Base-by-base conservation (phyloP, 1,140 invertebrate species). In the Metaphire vulgaris region DNA sequence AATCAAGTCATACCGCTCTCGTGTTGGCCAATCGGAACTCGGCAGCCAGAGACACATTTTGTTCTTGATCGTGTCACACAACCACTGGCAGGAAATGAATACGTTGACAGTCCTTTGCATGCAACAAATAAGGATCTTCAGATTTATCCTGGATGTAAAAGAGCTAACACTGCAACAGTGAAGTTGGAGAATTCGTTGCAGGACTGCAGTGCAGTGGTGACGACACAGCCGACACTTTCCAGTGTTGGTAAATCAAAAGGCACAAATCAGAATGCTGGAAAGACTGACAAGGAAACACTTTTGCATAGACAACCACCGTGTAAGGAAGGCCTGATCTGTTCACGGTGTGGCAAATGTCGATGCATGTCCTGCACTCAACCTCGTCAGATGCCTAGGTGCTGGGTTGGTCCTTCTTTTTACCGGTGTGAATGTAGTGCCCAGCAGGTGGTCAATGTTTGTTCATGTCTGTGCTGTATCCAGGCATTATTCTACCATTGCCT, bases 391-490 rank as follows among this genome's bases (percentile, higher is more conserved):
- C 95, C 95, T 28, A 91, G 91, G 79, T 89, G 90, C 71, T 97
- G 94, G 94, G 89, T 95, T 77, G 72, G 72, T 1, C 67, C 33
- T n/a, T 95, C 94, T 88, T 90, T 92, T 86, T 89, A 92, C 83
- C 90, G 91, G 84, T 95, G 92, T 86, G 89, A 93, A 81, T 92
- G 93, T 87, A 94, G 92, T 81, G 92, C 92, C 69, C 92, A 95
- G 84, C 90, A 92, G 76, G 89, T 91, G 79, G 90, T 97, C 77
- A 93, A 96, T 87, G 92, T 93, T 84, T 91, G 91, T 72, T 93
- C 93, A 76, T 97, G 95, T 84, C 89, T 97, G 86, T 97, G 94
- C 87, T 96, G 93, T 86, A 93, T 94, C 79, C 95, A 96, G 84
- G 93, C 91, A 66, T 84, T 94, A 33, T 95, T 96, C 85, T 97